Evolutionary conservation across 2,797 vertebrate genomes (phyloP), one percentile per base, ranked within the genome.

Genomic region (Acanthornis magna): DNA sequence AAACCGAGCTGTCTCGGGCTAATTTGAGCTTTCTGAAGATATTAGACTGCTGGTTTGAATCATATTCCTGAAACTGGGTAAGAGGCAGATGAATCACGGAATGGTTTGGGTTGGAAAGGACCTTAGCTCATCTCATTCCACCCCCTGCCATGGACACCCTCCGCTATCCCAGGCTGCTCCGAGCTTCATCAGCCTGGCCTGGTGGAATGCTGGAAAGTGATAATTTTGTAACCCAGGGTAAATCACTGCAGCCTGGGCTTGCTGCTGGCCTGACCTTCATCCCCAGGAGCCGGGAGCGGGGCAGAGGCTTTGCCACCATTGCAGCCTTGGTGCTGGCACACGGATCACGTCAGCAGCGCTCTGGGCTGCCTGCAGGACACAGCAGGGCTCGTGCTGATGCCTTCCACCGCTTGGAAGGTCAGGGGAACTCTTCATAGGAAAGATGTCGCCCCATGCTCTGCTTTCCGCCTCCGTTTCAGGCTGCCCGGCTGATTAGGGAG

Each of bases 41-140:
- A 75, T 70, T 61, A 76, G 78, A 62, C 85, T 87, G 48, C 82
- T 93, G 78, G 29, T 78, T 85, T 89, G 77, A 95, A 87, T 93
- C 86, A n/a, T 65, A 13, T 53, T 73, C 48, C 89, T 87, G 85
- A 51, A 89, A 72, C 68, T 85, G 78, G 63, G 54, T 22, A 34
- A 90, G 75, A 93, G 81, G 87, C 92, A 53, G 42, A 81, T 85
- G 82, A 91, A 87, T 91, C 89, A 91, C 1, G 2, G 34, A 19
- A 32, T 50, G 72, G 20, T 38, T 71, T 48, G 66, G 71, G 71
- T 50, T 36, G 58, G 89, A 77, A 87, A 53, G 51, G 58, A 43
- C 47, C 23, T 65, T 11, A 50, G 32, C 58, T 76, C 77, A 26
- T 60, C 40, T 3, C 58, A 40, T 47, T 11, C 23, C 79, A 58